Evolutionary conservation across 2,888 invertebrate species (phyloP).

Genomic region (Plutella xylostella): DNA sequence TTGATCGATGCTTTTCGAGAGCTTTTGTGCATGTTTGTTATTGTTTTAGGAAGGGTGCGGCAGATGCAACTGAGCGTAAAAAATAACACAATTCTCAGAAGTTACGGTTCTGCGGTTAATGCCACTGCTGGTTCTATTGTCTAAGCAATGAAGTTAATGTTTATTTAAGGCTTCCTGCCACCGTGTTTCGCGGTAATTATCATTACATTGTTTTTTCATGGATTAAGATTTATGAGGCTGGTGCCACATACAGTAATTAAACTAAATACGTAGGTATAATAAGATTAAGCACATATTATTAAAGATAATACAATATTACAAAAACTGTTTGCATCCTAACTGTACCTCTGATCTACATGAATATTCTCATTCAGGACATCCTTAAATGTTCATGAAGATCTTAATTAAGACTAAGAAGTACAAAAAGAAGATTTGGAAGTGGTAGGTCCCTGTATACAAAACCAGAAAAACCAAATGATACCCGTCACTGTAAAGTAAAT

Average conservation of each 20-base stretch:
- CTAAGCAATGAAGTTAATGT: constrained; percentile 20
- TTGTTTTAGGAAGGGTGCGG: constrained; percentile 30
- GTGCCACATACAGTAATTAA: constrained; percentile 11
- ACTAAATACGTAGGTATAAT: constrained; percentile 6
- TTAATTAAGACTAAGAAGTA: too few species aligned
- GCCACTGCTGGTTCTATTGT: constrained; percentile 42
- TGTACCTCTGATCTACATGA: not conserved
- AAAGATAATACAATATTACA: not conserved
- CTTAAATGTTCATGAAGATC: too few species aligned
- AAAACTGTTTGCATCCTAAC: not conserved
- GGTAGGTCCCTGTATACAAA: too few species aligned
- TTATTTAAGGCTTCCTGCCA: constrained; percentile 50
- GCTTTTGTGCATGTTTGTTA: constrained; percentile 24
- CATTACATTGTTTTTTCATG: constrained; percentile 26
- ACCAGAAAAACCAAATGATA: too few species aligned
- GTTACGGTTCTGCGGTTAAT: constrained; percentile 46
- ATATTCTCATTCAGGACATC: too few species aligned
- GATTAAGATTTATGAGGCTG: constrained; percentile 9
- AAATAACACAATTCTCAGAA: constrained; percentile 49
- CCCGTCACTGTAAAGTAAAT: too few species aligned
- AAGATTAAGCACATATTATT: too few species aligned
- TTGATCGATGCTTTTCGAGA: constrained; percentile 27
- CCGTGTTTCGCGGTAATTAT: constrained; percentile 49
- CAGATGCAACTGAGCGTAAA: constrained; percentile 29
- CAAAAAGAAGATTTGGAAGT: too few species aligned